Conservation (phyloP, 2,888 invertebrate species). For the Acrobasis repandana region DNA sequence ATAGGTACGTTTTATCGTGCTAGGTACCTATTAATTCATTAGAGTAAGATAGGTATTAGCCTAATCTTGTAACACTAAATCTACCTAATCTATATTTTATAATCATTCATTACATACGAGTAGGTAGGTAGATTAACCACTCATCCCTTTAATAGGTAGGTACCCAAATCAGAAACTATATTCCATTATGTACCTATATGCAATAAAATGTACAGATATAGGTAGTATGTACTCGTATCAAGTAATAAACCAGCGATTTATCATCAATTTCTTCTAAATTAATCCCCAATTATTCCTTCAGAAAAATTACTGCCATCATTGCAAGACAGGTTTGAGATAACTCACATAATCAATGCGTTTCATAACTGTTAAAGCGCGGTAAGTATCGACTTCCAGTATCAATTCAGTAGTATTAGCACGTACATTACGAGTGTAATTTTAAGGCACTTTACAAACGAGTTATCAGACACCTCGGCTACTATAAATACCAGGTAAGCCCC, state of each 20-base stretch:
- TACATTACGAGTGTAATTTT: conserved; percentile 19
- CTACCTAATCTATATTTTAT: too few relatives aligned
- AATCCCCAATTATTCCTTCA: neutral
- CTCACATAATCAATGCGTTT: neutral
- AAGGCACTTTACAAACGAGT: conserved; percentile 26
- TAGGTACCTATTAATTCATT: too few relatives aligned
- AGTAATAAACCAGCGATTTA: neutral
- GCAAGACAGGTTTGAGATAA: neutral
- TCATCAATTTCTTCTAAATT: neutral
- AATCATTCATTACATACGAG: too few relatives aligned
- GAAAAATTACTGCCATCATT: neutral
- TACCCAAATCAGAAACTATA: too few relatives aligned
- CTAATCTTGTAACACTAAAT: too few relatives aligned
- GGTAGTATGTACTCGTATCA: neutral
- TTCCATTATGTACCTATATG: too few relatives aligned
- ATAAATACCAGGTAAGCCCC: conserved; percentile 41
- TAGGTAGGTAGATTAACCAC: too few relatives aligned
- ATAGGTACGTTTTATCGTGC: too few relatives aligned
- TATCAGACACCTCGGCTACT: conserved; percentile 34
- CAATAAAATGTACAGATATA: neutral
- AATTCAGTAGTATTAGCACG: conserved; percentile 21
- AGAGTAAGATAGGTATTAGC: too few relatives aligned
- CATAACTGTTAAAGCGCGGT: neutral
- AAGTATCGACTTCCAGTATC: conserved; percentile 1
- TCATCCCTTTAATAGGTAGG: too few relatives aligned